A percentile compares a stretch with the other conserved stretches of the same genome.
phyloP scores from a whole-genome alignment of 2,888 invertebrate genomes.

The Meliscaeva auricollis region DNA sequence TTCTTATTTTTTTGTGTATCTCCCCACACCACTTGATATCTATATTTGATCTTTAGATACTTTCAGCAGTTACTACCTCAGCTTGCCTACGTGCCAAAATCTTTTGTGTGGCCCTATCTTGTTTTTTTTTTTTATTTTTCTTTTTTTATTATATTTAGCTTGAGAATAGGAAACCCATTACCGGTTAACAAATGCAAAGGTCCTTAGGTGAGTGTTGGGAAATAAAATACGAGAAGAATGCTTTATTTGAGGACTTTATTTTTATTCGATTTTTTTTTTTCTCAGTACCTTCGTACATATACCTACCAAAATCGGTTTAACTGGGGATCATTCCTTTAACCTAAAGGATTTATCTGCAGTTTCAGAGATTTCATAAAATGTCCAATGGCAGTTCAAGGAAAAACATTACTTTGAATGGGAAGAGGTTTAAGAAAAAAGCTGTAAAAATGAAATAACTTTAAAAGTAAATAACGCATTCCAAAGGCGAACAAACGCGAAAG shows the following conservation, averaged over 20 bases:
- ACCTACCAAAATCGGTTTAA: too few species aligned
- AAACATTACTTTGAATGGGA: too few species aligned
- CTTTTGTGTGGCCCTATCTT: constrained; percentile 45
- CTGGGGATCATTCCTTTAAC: not conserved
- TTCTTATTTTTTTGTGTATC: constrained; percentile 15
- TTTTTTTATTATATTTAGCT: not conserved
- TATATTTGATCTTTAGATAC: constrained; percentile 53
- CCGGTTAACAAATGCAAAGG: constrained; percentile 71
- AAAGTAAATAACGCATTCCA: too few species aligned
- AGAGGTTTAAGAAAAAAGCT: too few species aligned
- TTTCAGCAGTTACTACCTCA: constrained; percentile 27
- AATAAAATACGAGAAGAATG: constrained; percentile 27
- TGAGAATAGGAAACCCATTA: constrained; percentile 64
- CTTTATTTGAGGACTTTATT: constrained; percentile 30
- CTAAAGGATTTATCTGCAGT: not conserved
- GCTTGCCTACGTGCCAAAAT: constrained; percentile 46
- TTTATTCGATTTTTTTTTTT: constrained; percentile 4
- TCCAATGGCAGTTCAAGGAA: not conserved
- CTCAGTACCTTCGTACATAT: not conserved
- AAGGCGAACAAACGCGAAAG: too few species aligned
- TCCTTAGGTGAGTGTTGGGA: constrained; percentile 40
- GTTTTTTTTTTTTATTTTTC: constrained; percentile 3
- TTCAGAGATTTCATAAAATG: not conserved
- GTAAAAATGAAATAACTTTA: too few species aligned
- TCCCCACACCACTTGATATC: constrained; percentile 7